phyloP scores from a whole-genome alignment of 92 coral and sea anemone genomes.

The Zoanthus solanderi region DNA sequence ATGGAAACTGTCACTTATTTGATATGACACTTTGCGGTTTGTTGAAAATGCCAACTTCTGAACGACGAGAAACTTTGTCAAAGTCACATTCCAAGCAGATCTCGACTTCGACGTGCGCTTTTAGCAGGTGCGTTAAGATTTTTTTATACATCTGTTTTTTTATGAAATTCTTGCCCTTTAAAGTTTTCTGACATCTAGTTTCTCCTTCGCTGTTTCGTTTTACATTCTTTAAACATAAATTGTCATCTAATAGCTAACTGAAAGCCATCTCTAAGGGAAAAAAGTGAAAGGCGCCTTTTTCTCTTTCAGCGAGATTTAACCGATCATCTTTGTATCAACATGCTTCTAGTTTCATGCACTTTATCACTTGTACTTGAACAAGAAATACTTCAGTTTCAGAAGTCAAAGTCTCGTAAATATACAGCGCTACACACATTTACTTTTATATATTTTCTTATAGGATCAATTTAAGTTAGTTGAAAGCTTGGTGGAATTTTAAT shows the following conservation, averaged over 20 bases:
- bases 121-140: constrained; percentile 31
- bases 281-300: background rate
- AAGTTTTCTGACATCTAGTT: background rate
- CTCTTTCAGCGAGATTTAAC: background rate
- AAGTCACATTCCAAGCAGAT: constrained; percentile 8
- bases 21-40: constrained; percentile 47
- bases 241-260: constrained; percentile 7
- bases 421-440: background rate
- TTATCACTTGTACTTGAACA: background rate
- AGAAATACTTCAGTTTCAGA: background rate
- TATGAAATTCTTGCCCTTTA: constrained; percentile 8
- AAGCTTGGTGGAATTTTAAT: background rate
- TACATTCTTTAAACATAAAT: constrained; percentile 7
- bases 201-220: background rate
- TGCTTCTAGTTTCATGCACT: background rate
- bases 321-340: background rate
- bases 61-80: constrained; percentile 31
- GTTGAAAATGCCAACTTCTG: constrained; percentile 37
- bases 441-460: background rate
- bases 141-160: constrained; percentile 1
- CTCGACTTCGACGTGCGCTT: constrained; percentile 1
- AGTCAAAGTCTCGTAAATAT: background rate
- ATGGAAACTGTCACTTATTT: constrained; percentile 45
- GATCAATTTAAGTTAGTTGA: background rate
- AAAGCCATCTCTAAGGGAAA: background rate